These are phyloP conservation scores for Cistogaster globosa DNA, from an alignment of 2,888 invertebrate species.

Conservation along the genomic window DNA sequence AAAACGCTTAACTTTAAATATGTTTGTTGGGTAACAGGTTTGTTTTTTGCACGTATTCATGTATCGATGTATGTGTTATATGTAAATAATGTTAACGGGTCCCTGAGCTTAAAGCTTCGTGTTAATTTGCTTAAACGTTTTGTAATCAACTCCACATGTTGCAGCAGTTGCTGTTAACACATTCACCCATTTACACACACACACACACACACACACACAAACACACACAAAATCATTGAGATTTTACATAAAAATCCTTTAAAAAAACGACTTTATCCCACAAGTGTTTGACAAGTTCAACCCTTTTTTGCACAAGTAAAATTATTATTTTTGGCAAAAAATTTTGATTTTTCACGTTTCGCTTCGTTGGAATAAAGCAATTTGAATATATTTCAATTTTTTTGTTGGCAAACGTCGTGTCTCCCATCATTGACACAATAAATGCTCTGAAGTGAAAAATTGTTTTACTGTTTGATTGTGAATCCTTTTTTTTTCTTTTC, in stretches of 20 bases:
- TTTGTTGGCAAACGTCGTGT: slow-evolving; percentile 27
- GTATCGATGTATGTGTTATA: slow-evolving; percentile 9
- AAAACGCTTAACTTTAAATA: no score
- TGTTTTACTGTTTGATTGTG: slow-evolving; percentile 71
- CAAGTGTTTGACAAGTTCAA: slow-evolving; percentile 62
- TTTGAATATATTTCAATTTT: slow-evolving; percentile 72
- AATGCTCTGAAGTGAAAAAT: slow-evolving; percentile 74
- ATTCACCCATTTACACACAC: slow-evolving; percentile 31
- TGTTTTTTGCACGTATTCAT: not conserved
- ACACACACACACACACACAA: slow-evolving; percentile 17
- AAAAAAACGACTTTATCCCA: slow-evolving; percentile 26
- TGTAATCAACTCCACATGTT: slow-evolving; percentile 74
- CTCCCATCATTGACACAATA: slow-evolving; percentile 68
- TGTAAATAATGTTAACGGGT: slow-evolving; percentile 62
- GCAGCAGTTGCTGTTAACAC: slow-evolving; percentile 52
- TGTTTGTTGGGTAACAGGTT: not conserved
- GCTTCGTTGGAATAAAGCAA: slow-evolving; percentile 57
- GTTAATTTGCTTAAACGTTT: slow-evolving; percentile 80
- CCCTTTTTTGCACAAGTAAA: slow-evolving; percentile 55
- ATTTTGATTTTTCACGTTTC: slow-evolving; percentile 65
- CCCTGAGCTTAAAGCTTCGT: slow-evolving; percentile 74
- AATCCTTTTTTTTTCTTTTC: slow-evolving; percentile 55
- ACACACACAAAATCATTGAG: slow-evolving; percentile 4
- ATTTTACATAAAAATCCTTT: slow-evolving; percentile 40
- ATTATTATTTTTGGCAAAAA: slow-evolving; percentile 25